Percentiles rank a stretch among this genome's conserved stretches.
Conservation (phyloP, 2,888 invertebrate species). For the Hypolimnas misippus region DNA sequence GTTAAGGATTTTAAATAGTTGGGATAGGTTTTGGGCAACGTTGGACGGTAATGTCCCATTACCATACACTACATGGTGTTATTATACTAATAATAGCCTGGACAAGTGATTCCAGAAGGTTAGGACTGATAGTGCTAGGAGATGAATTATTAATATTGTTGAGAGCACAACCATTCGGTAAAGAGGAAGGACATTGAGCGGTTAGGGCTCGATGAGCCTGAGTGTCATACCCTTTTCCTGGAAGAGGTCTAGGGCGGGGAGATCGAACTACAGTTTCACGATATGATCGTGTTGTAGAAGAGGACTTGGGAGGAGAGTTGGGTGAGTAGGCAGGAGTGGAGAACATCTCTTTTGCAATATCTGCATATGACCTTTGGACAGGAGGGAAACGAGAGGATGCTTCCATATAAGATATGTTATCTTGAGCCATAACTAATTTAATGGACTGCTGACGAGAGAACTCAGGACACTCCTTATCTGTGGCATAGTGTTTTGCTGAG, state of each 20-base stretch:
- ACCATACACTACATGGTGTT: background rate
- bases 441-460: constrained; percentile 37
- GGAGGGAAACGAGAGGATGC: constrained; percentile 24
- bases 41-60: constrained; percentile 16
- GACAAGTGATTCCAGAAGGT: background rate
- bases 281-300: constrained; percentile 1
- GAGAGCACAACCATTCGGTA: background rate
- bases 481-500: constrained; percentile 36
- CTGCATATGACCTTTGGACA: constrained; percentile 15
- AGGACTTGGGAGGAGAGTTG: background rate
- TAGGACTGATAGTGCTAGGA: background rate
- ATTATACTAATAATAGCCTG: background rate
- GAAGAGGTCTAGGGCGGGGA: constrained; percentile 9
- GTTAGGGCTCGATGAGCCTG: constrained; percentile 6
- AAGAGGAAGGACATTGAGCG: background rate
- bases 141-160: background rate
- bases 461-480: constrained; percentile 38
- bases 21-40: constrained; percentile 1
- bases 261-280: constrained; percentile 7
- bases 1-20: background rate
- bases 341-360: constrained; percentile 19
- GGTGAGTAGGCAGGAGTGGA: background rate
- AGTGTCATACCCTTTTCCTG: background rate
- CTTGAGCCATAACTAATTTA: constrained; percentile 39
- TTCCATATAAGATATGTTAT: constrained; percentile 34